phyloP scores from a whole-genome alignment of 1,140 invertebrate genomes.

The Lordiphosa stackelbergi region DNA sequence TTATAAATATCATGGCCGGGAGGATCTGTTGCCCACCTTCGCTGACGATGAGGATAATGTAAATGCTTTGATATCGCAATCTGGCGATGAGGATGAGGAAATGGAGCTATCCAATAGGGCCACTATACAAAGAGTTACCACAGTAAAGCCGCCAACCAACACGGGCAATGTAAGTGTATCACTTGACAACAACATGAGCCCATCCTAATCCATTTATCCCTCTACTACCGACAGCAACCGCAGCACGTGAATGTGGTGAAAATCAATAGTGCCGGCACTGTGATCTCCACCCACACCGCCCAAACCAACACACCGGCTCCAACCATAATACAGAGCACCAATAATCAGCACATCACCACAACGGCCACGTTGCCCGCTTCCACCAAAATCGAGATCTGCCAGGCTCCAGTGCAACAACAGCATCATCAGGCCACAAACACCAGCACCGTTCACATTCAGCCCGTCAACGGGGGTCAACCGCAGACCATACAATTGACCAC shows the following conservation, averaged over 20 bases:
- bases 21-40: constrained; percentile 96
- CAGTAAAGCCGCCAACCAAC: constrained; percentile 55
- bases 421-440: constrained; percentile 40
- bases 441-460: constrained; percentile 58
- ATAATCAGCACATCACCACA: constrained; percentile 75
- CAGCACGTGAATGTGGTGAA: constrained; percentile 77
- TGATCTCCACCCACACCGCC: constrained; percentile 70
- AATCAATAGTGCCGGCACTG: constrained; percentile 74
- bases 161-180: constrained; percentile 66
- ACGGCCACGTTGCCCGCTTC: constrained; percentile 70
- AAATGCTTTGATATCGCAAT: constrained; percentile 76
- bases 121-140: constrained; percentile 77
- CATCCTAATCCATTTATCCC: constrained; percentile 14
- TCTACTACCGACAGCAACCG: constrained; percentile 58
- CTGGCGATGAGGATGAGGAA: constrained; percentile 67
- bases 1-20: constrained; percentile 97
- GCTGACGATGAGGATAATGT: constrained; percentile 92
- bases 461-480: constrained; percentile 45
- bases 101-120: constrained; percentile 71
- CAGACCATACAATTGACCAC: constrained; percentile 62
- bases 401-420: constrained; percentile 55
- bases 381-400: constrained; percentile 73
- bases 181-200: not conserved
- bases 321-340: constrained; percentile 74
- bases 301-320: constrained; percentile 66